These are phyloP conservation scores for Orchesellides sinensis DNA, from an alignment of 2,888 invertebrate genomes.

Conservation along the genomic window DNA sequence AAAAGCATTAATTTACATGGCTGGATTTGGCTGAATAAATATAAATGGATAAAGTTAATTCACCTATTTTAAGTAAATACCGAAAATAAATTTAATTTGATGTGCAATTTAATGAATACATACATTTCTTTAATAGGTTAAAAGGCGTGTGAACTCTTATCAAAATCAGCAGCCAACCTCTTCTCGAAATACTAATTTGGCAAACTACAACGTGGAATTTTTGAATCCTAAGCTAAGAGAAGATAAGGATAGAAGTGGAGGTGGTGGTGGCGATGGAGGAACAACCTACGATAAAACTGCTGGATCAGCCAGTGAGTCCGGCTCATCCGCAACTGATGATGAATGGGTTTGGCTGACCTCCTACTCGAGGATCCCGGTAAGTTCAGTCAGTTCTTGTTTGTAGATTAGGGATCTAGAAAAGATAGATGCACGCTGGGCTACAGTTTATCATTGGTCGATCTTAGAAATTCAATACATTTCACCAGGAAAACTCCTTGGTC, in stretches of 20 bases:
- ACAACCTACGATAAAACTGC: conserved; percentile 27
- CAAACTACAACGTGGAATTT: conserved; percentile 71
- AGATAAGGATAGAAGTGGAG: conserved; percentile 54
- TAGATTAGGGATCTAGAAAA: background rate
- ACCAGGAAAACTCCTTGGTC: conserved; percentile 1
- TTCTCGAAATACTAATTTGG: conserved; percentile 53
- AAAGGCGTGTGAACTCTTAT: conserved; percentile 61
- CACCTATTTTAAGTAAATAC: too few species aligned
- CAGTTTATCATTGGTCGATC: conserved; percentile 16
- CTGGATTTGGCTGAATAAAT: too few species aligned
- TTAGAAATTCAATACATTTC: background rate
- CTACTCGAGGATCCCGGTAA: conserved; percentile 90
- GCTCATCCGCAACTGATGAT: conserved; percentile 65
- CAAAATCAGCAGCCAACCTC: conserved; percentile 47
- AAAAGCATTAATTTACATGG: too few species aligned
- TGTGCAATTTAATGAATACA: too few species aligned
- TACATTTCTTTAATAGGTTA: conserved; percentile 55
- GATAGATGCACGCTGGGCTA: conserved; percentile 7
- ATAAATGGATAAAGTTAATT: too few species aligned
- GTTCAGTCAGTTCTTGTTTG: conserved; percentile 75
- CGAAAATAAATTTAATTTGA: too few species aligned
- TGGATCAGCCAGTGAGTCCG: conserved; percentile 51
- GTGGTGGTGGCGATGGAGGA: conserved; percentile 17
- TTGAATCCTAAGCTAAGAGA: conserved; percentile 63
- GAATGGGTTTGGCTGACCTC: conserved; percentile 86